Evolutionary conservation across 2,113 vertebrate genomes (phyloP), one percentile per base, ranked within the genome.

Genomic region (Cololabis saira): DNA sequence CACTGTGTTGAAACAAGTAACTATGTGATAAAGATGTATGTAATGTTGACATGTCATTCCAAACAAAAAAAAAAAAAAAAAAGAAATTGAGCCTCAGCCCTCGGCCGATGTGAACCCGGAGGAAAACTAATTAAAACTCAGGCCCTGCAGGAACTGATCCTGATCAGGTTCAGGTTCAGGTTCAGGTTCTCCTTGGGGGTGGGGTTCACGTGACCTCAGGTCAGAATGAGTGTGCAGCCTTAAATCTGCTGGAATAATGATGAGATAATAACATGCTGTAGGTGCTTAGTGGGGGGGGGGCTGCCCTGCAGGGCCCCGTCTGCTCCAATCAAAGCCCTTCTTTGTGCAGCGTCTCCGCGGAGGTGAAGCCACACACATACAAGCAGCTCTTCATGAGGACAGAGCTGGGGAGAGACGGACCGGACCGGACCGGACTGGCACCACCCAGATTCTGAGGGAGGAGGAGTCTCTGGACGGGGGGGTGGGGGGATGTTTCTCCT

Each of bases 281-380:
- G 15, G 65, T n/a, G n/a, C n/a, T n/a, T n/a, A n/a, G 37, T 42
- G 51, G 0, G 15, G 49, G 18, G 12, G 2, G 52, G 70, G 67
- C 42, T 1, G 5, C 8, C 8, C 58, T 57, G 67, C 69, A 71
- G 50, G 65, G 67, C 49, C 21, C 18, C 17, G 58, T 64, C 43
- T 73, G 22, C 50, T 55, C 66, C 72, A 78, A 65, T 86, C 78
- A 88, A 87, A 81, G 74, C 56, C 44, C 15, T 33, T 79, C 33
- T 83, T 81, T 73, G 72, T 84, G 76, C 63, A 19, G 58, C 73
- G 66, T 37, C 33, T 3, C 76, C 67, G 49, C 15, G 42, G 67
- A 78, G 77, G 56, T 82, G 37, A 70, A 54, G n/a, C 65, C 73
- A 57, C 65, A 30, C 42, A 54, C 77, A 70, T 6, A 80, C 67